Base-by-base conservation (phyloP, 2,888 invertebrate genomes). In the Meliscaeva auricollis region DNA sequence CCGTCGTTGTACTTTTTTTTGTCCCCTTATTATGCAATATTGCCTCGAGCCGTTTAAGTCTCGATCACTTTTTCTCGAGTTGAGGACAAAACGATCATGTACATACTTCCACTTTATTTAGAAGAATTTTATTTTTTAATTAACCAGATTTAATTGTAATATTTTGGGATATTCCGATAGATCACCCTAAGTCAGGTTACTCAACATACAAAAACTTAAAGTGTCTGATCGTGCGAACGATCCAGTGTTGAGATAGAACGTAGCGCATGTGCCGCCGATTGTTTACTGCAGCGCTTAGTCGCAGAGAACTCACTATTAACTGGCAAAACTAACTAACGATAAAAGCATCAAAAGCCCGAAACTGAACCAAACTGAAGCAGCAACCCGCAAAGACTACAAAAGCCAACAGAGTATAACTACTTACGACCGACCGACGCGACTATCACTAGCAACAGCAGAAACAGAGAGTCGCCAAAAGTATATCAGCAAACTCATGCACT, bases 281-380 rank as follows among this genome's bases (percentile, higher is more conserved):
- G 89, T 89, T 89, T 88, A 89, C 88, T 89, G 88, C 89, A 87
- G 84, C 87, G 88, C 87, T 87, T 88, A 88, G 88, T 88, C 85
- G 80, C 87, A 84, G 68, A 88, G 88, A 89, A 88, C 88, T 88
- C 88, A 87, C 87, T 88, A 88, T 88, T 87, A 87, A 88, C 87
- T 87, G 76, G 62, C 72, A 41, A 87, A 87, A n/a, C n/a, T n/a
- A 66, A 11, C 2, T 64, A 68, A 35, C 75, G 52, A 77, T 62
- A 60, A 78, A 78, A 69, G 54, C 7, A 35, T 58, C 38, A 20
- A 56, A 20, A 35, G 13, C 70, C 50, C 22, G 26, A 73, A 81
- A 75, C 74, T 35, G 41, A 62, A 48, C 48, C 66, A 66, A 66
- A 20, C 66, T 48, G 52, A 81, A 74, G 60, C 32, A 64, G 46